Conservation (phyloP, 2,888 invertebrate species). For the Calephelis perditalis region DNA sequence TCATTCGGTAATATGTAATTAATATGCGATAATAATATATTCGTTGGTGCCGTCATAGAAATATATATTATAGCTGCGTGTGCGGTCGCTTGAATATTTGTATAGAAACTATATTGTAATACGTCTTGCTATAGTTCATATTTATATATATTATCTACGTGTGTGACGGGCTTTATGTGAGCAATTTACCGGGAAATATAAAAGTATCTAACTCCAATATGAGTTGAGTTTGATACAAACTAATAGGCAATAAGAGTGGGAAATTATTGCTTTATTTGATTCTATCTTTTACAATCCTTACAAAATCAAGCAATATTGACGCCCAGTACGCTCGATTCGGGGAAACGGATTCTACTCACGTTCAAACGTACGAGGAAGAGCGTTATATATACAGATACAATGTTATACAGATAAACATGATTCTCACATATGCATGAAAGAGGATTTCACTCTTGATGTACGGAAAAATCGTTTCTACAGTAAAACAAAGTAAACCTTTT, state of each 20-base stretch:
- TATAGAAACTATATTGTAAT: too few species aligned
- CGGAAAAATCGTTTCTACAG: too few species aligned
- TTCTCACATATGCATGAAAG: neutral
- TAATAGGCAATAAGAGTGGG: neutral
- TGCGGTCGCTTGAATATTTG: too few species aligned
- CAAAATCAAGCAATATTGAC: slow-evolving; percentile 11
- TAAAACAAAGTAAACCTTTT: too few species aligned
- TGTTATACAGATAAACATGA: neutral
- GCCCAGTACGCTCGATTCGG: neutral
- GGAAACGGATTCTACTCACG: neutral
- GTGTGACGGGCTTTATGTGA: too few species aligned
- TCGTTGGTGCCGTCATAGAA: too few species aligned
- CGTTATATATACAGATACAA: neutral
- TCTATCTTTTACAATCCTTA: neutral
- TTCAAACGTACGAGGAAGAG: neutral
- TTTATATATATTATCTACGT: too few species aligned
- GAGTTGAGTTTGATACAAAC: neutral
- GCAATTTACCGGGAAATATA: neutral
- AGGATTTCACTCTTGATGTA: too few species aligned
- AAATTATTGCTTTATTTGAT: slow-evolving; percentile 10
- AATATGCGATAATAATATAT: too few species aligned
- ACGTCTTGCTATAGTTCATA: too few species aligned
- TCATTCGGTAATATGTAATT: too few species aligned
- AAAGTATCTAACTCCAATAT: neutral
- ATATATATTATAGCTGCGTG: too few species aligned